Evolutionary conservation across 2,113 vertebrate genomes (phyloP), one percentile per base, ranked within the genome.

Genomic region (Ameiurus melas): DNA sequence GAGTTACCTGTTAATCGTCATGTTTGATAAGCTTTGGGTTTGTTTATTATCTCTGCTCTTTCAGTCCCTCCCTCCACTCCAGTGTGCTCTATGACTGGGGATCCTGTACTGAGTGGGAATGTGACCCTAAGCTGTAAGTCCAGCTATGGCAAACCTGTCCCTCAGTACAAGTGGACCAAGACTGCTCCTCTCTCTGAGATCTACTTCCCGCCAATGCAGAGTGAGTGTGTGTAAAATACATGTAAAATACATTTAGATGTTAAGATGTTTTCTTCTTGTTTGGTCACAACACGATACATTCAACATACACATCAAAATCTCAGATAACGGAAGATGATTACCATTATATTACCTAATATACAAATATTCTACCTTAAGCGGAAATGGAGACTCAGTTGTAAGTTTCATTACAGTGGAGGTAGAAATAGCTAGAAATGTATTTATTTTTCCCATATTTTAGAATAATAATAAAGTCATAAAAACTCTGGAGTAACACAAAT

Each of bases 31-130:
- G 5, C 25, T 53, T 79, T 39, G 27, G 30, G 16, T 66, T 43
- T 83, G 30, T 86, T 39, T 17, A 10, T 53, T 91, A 39, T 87
- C 4, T 86, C 55, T 87, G 60, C 58, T 75, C 57, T 85, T 81
- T n/a, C 0, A 99, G 98, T 99, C 89, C 97, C 97, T 0, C 98
- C 98, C 0, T 96, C 97, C 0, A 19, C 94, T 4, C 98, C 98
- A 0, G 90, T 94, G 39, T 99, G 98, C 90, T 92, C 30, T 0
- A 92, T 99, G 84, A 92, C 92, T 0, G 97, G 97, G 0, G 90
- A 27, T 43, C 93, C 97, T 2, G 53, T 94, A 6, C 89, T 96
- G 89, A 97, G 95, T 2, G 93, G 95, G 85, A 98, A 98, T 0
- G 94, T 98, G 62, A 99, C 97, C 16, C 60, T 98, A 93, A 97